A percentile compares a stretch with the other conserved stretches of the same genome.
Evolutionary conservation across 1,140 invertebrate species (phyloP).

Genomic region (Ctenoplectra terminalis): DNA sequence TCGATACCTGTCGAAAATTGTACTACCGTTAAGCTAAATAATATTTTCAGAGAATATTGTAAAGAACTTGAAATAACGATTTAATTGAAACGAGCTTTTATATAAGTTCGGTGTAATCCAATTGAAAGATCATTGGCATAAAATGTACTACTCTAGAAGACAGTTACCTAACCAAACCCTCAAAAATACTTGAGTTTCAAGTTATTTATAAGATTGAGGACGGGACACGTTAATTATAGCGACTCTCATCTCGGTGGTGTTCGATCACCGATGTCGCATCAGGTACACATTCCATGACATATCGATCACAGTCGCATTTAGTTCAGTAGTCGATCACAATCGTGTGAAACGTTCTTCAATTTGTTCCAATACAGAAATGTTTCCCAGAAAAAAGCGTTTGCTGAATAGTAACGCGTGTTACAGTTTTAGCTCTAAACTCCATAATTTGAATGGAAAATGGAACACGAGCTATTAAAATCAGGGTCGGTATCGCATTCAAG

Average conservation of each 20-base stretch:
- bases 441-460: too few species aligned
- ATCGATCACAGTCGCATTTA: slow-evolving; percentile 54
- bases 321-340: neutral
- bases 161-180: slow-evolving; percentile 66
- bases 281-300: slow-evolving; percentile 30
- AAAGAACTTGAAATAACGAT: neutral
- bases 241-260: slow-evolving; percentile 52
- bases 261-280: slow-evolving; percentile 59
- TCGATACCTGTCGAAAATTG: slow-evolving; percentile 57
- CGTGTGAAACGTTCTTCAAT: neutral
- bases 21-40: too few species aligned
- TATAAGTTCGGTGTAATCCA: neutral
- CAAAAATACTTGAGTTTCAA: slow-evolving; percentile 71
- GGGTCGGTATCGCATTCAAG: neutral
- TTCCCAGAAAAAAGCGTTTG: neutral
- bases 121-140: neutral
- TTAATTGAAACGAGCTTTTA: neutral
- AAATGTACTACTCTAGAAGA: slow-evolving; percentile 51
- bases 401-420: neutral
- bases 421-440: too few species aligned
- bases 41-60: neutral
- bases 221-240: slow-evolving; percentile 74
- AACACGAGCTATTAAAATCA: neutral
- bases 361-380: too few species aligned
- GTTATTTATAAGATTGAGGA: slow-evolving; percentile 78